Evolutionary conservation across 2,888 invertebrate genomes (phyloP).

Genomic region (Sarcophaga subvicina): DNA sequence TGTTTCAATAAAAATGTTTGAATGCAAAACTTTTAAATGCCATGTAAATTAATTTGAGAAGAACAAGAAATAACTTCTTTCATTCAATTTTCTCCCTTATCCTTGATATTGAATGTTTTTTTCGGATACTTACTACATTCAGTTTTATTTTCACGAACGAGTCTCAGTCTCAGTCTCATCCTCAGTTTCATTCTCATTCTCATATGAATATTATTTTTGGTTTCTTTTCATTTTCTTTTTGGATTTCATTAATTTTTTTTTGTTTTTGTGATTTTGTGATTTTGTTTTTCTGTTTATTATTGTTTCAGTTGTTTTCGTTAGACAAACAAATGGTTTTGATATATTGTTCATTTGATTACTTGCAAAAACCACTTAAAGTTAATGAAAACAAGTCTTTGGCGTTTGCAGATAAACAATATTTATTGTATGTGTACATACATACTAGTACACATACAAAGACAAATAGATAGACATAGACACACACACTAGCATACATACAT

Average conservation of each 20-base stretch:
- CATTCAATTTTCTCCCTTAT: neutral
- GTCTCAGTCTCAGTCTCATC: neutral
- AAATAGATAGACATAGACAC: neutral
- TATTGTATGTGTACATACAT: slow-evolving; percentile 39
- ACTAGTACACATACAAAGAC: neutral
- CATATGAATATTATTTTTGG: neutral
- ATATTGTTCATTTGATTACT: slow-evolving; percentile 68
- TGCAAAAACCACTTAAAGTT: slow-evolving; percentile 68
- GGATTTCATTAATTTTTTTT: neutral
- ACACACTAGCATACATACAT: slow-evolving; percentile 1
- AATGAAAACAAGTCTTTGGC: slow-evolving; percentile 69
- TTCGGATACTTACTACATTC: neutral
- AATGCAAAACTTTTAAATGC: slow-evolving; percentile 54
- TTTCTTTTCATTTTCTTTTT: neutral
- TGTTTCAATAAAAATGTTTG: slow-evolving; percentile 26
- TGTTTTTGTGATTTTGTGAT: neutral
- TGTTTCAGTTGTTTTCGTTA: slow-evolving; percentile 43
- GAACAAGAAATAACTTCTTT: slow-evolving; percentile 12
- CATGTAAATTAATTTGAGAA: slow-evolving; percentile 61
- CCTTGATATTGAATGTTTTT: neutral
- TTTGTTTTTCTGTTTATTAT: slow-evolving; percentile 31
- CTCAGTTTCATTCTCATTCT: neutral
- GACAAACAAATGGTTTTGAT: slow-evolving; percentile 64
- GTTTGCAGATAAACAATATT: slow-evolving; percentile 66
- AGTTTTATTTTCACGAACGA: slow-evolving; percentile 25